phyloP scores from a whole-genome alignment of 2,113 vertebrate genomes.

The Glareola pratincola region DNA sequence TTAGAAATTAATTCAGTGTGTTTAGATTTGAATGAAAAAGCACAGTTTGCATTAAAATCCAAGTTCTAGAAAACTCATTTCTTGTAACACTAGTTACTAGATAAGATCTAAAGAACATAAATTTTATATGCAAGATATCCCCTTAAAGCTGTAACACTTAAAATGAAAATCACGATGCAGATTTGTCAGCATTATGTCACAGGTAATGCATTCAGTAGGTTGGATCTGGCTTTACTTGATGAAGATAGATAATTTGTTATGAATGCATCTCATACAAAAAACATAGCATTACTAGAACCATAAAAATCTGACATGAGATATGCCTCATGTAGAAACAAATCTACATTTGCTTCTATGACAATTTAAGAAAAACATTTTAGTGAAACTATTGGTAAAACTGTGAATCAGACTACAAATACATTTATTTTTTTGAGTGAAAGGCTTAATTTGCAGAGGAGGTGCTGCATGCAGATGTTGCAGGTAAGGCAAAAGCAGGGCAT shows the following conservation, averaged over 20 bases:
- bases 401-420: slow-evolving; percentile 23
- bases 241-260: neutral
- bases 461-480: neutral
- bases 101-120: neutral
- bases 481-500: slow-evolving; percentile 28
- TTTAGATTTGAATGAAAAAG: neutral
- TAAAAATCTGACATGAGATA: neutral
- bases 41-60: neutral
- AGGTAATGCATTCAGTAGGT: neutral
- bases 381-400: neutral
- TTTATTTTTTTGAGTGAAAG: neutral
- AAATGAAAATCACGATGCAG: neutral
- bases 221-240: neutral
- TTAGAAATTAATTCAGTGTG: neutral
- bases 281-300: neutral
- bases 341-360: neutral
- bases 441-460: slow-evolving; percentile 20
- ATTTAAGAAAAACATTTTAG: neutral
- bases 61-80: neutral
- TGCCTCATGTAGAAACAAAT: neutral
- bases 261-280: neutral
- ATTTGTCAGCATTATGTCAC: neutral
- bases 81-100: neutral
- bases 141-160: neutral
- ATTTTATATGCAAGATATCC: neutral